Base-by-base conservation (phyloP, 2,797 vertebrate genomes). In the Sebastes matsubarae region DNA sequence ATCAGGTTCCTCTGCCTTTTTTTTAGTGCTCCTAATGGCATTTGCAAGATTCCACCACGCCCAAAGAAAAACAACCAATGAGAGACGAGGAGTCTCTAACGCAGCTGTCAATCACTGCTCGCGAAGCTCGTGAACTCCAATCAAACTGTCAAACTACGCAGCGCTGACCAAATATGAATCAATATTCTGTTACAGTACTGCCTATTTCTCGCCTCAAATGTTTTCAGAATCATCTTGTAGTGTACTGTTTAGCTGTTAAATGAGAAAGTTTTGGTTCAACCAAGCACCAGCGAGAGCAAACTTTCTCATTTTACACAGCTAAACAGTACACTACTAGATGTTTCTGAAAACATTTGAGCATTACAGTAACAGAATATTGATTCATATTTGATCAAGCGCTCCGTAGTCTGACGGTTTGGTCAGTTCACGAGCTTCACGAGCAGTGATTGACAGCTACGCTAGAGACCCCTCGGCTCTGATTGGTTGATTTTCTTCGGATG, bases 101-200 rank as follows among this genome's bases (percentile, higher is more conserved):
- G 20, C 50, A 52, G 50, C 55, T 25, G 55, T 25, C 24, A 57
- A 16, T 16, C 38, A 42, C 38, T 42, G 38, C 38, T 42, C 38
- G 5, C 38, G 6, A 46, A 46, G 0, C 42, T 0, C 7, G 50
- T 54, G 20, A 54, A 54, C 50, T 54, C 20, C 9, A 0, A 54
- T 54, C 50, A 54, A 22, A 54, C 50, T 54, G 20, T 8, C 38
- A 42, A 42, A 42, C 14, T 42, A 42, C 0, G 58, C 58, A 29
- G 58, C 6, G 2, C 13, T 29, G 27, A 29, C 18, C 24, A 29
- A 29, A 59, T 16, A 57, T 14, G 12, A 14, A 27, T 59, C 14
- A 27, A 18, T 18, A 29, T 25, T 58, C 6, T 27, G 24, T 27
- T 38, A 38, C 36, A 0, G 38, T 27, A 27, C 0, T 29, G 24